Evolutionary conservation across 2,113 vertebrate species (phyloP), one percentile per base, ranked within the genome.

Genomic region (Channa maculata): DNA sequence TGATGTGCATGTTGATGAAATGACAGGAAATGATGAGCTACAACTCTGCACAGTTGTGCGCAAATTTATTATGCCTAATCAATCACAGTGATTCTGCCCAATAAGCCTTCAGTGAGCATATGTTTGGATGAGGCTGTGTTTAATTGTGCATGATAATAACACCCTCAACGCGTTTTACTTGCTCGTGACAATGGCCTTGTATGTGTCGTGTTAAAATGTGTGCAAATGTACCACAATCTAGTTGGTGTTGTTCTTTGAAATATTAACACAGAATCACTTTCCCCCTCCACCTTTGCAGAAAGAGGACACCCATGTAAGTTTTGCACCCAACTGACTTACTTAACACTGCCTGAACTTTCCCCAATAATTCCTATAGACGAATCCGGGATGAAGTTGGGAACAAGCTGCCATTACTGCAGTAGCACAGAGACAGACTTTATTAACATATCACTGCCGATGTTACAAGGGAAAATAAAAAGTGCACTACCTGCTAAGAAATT

Each of bases 231-330:
- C 45, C 78, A 62, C 76, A 52, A 43, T 74, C 4, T 46, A 3
- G 61, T 77, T 74, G 80, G 65, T 83, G 66, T 74, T 86, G 62
- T 86, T 66, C 67, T 76, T 80, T 71, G 68, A 74, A 75, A 81
- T 84, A 88, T 89, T 92, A 93, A 94, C 84, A 65, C 74, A 33
- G 39, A 65, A 49, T 91, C 82, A 90, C 88, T 91, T 76, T 84
- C 88, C 74, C 84, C 77, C 82, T 74, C 81, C 80, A 86, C 69
- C 80, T 82, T 82, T 91, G 77, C 94, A 95, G 94, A 95, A 79
- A 93, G 94, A 94, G 94, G 94, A 94, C 94, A 95, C 83, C 94
- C 94, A 95, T 95, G 94, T 95, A 95, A 95, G 94, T 95, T 84
- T 84, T 69, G 39, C 79, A 77, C 75, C 79, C 50, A 14, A 65